phyloP scores from a whole-genome alignment of 2,113 vertebrate species.

The Saccopteryx bilineata region DNA sequence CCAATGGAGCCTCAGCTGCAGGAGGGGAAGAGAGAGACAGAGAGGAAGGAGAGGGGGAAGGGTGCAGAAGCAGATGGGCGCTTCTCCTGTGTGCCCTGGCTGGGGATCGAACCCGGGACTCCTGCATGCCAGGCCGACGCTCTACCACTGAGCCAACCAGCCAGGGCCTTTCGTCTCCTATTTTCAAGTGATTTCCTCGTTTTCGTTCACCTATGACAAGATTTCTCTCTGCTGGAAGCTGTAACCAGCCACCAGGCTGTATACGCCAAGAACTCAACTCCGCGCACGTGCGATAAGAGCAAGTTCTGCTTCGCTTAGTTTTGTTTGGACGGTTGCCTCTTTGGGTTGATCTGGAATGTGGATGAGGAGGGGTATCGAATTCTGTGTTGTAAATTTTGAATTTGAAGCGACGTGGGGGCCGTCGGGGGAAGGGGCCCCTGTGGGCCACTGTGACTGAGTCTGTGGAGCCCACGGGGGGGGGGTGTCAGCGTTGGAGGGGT shows the following conservation, averaged over 20 bases:
- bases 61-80: no score
- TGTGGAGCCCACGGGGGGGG: not conserved
- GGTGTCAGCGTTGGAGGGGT: not conserved
- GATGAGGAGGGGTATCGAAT: not conserved
- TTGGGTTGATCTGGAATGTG: not conserved
- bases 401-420: not conserved
- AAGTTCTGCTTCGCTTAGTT: slow-evolving; percentile 5
- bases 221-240: not conserved
- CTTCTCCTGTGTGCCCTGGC: no score
- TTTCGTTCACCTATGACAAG: not conserved
- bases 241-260: not conserved
- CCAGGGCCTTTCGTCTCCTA: not conserved
- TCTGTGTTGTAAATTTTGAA: not conserved
- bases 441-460: not conserved
- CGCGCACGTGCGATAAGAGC: not conserved
- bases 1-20: no score
- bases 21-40: no score
- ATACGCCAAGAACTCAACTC: not conserved
- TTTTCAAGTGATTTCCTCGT: not conserved
- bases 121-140: no score
- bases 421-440: not conserved
- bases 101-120: no score
- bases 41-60: no score
- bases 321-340: not conserved
- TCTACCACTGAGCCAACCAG: no score